Conservation (phyloP, 2,113 vertebrate species). For the Anseranas semipalmata region DNA sequence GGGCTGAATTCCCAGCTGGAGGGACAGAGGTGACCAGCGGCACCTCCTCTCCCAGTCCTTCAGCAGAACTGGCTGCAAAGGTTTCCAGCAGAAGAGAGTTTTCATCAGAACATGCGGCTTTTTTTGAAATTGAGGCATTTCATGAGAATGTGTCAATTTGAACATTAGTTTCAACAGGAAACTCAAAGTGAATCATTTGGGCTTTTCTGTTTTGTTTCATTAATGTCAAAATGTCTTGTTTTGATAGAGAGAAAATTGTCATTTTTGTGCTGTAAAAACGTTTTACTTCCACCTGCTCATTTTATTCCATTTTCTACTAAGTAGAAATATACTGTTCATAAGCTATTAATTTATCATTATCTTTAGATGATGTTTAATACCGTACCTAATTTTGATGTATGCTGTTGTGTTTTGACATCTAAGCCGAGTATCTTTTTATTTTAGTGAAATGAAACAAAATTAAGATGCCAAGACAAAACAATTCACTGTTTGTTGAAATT, state of each 20-base stretch:
- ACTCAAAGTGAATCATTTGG: constrained; percentile 3
- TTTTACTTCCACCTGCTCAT: background rate
- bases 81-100: background rate
- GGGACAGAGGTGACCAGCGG: background rate
- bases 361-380: background rate
- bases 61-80: background rate
- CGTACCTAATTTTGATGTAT: background rate
- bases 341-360: background rate
- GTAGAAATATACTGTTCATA: background rate
- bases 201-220: constrained; percentile 22
- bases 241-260: background rate
- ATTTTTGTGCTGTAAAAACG: background rate
- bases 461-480: background rate
- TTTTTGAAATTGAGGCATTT: background rate
- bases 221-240: constrained; percentile 11
- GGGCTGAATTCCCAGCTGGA: background rate
- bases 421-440: constrained; percentile 23
- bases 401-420: background rate
- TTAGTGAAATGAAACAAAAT: background rate
- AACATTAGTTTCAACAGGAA: background rate
- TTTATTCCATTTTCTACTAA: background rate
- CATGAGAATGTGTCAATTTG: background rate
- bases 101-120: background rate
- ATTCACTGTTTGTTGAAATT: background rate
- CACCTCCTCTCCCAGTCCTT: background rate